Base-by-base conservation (phyloP, 2,797 vertebrate genomes). In the Thaleichthys pacificus region DNA sequence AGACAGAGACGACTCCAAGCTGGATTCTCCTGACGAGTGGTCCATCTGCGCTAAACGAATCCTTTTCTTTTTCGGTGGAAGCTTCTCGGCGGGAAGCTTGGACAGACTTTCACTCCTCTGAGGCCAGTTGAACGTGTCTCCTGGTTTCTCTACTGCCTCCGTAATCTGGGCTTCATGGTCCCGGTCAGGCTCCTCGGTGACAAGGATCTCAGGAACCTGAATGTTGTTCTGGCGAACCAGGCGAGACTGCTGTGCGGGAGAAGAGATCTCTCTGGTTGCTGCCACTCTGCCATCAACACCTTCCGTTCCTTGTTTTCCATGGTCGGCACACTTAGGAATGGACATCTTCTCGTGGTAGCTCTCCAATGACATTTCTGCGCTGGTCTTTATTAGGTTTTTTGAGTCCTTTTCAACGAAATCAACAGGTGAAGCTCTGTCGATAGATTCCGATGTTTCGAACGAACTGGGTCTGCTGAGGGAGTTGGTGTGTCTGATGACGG, bases 401-500 rank as follows among this genome's bases (percentile, higher is more conserved):
- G 83, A 61, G 63, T 93, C 91, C 42, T 92, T 94, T 76, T 97
- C 95, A 77, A 93, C 91, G 77, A 84, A 85, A 78, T 95, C 93
- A 75, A 91, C 84, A 0, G 95, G 92, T 56, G 95, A 95, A 12
- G 83, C 84, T 79, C 92, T 94, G 74, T 97, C 97, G 65, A 94
- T 87, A 0, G 95, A 93, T 60, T 99, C 97, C 0, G 85, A 85
- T 82, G 96, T 97, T 84, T 99, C 97, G 77, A 97, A 96, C 0
- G 97, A 98, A 82, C 85, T 95, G 5, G 95, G 96, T 85, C 95
- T 91, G 84, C 96, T 98, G 64, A 99, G 91, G 2, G 97, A 97
- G 81, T 99, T 99, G 17, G 98, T 99, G 76, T 99, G 98, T 79
- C 97, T 95, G 82, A 99, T 99, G 73, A 99, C 98, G 0, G 98